Percentiles rank a stretch among this genome's conserved stretches.
phyloP scores from a whole-genome alignment of 1,140 invertebrate species.

The Monomorium pharaonis region DNA sequence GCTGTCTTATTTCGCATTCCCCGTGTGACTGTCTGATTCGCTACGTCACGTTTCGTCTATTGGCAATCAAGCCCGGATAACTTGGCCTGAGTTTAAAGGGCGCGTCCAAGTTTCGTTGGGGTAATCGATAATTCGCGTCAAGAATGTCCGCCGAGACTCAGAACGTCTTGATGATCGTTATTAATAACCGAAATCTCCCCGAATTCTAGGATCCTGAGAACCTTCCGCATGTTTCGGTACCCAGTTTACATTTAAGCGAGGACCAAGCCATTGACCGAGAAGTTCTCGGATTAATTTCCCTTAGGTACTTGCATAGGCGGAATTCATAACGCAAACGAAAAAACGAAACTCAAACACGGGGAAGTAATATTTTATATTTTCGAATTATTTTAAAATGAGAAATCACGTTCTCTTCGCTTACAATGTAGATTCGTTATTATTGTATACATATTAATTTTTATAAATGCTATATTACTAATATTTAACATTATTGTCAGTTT shows the following conservation, averaged over 20 bases:
- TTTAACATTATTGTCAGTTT: background rate
- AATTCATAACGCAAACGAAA: background rate
- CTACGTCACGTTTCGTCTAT: constrained; percentile 10
- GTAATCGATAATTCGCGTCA: constrained; percentile 71
- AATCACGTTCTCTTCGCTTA: background rate
- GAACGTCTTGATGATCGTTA: constrained; percentile 31
- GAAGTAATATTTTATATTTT: background rate
- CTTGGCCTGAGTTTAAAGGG: constrained; percentile 51
- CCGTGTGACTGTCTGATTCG: constrained; percentile 38
- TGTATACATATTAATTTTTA: background rate
- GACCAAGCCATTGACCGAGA: background rate
- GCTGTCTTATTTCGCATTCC: constrained; percentile 47
- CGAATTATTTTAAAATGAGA: background rate
- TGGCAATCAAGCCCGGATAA: constrained; percentile 56
- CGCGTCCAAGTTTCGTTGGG: constrained; percentile 53
- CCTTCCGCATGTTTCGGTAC: background rate
- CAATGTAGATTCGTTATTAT: background rate
- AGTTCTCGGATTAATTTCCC: background rate
- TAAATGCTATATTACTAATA: background rate
- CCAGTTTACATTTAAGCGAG: background rate
- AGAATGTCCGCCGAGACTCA: constrained; percentile 43
- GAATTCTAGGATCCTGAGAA: constrained; percentile 1
- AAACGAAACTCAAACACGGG: too few species aligned
- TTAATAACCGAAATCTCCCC: constrained; percentile 4
- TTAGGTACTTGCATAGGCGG: background rate